phyloP scores from a whole-genome alignment of 2,888 invertebrate genomes.

The Selenia dentaria region DNA sequence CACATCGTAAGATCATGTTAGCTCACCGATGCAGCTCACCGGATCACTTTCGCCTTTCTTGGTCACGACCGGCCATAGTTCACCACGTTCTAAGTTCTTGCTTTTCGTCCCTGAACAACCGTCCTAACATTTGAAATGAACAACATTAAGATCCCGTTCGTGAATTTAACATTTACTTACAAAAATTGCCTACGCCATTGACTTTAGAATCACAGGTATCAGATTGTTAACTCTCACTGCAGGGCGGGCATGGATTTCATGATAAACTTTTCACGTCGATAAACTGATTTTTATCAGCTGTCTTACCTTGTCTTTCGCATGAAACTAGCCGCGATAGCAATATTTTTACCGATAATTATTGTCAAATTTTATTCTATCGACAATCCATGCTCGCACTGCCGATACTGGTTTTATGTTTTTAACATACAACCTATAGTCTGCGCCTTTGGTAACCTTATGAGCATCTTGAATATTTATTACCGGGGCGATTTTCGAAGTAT shows the following conservation, averaged over 20 bases:
- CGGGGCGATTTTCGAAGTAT: constrained; percentile 5
- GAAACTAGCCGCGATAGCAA: too few species aligned
- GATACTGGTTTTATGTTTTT: constrained; percentile 19
- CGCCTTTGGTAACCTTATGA: constrained; percentile 24
- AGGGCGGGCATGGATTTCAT: too few species aligned
- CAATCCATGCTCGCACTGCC: too few species aligned
- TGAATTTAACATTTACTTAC: constrained; percentile 42
- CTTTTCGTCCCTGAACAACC: too few species aligned
- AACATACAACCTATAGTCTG: constrained; percentile 11
- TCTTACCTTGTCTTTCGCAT: too few species aligned
- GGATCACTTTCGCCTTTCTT: constrained; percentile 56
- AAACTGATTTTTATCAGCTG: too few species aligned
- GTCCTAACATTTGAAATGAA: too few species aligned
- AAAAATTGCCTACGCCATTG: constrained; percentile 30
- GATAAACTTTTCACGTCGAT: too few species aligned
- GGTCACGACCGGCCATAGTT: constrained; percentile 59
- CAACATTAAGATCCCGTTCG: too few species aligned
- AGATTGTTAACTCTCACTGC: constrained; percentile 17
- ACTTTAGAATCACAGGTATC: constrained; percentile 32
- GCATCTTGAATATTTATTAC: constrained; percentile 21
- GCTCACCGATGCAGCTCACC: constrained; percentile 43
- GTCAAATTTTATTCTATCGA: too few species aligned
- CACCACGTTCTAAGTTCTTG: constrained; percentile 35
- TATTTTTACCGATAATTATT: too few species aligned
- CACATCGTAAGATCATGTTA: constrained; percentile 46